These are phyloP conservation scores for Saguinus midas DNA, from an alignment of 2,113 vertebrate genomes.

Conservation along the genomic window DNA sequence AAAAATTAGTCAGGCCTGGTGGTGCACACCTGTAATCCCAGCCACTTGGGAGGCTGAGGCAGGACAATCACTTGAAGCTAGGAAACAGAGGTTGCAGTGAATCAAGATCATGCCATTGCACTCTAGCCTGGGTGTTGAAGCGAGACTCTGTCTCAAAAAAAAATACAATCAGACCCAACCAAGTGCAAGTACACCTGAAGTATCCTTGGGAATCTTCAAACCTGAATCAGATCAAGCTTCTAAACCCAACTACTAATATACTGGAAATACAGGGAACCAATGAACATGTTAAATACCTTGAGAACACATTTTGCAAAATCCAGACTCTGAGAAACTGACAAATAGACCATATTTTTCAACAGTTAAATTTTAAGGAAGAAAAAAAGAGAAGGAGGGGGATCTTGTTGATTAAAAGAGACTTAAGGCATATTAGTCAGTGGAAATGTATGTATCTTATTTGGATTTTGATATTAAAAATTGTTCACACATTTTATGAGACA, in stretches of 20 bases:
- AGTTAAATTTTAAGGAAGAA: neutral
- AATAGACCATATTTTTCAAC: neutral
- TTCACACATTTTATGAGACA: constrained; percentile 20
- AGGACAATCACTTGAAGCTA: no score
- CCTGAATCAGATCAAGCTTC: neutral
- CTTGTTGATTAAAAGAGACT: neutral
- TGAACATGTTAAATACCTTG: neutral
- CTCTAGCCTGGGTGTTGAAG: no score
- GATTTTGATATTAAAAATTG: constrained; percentile 43
- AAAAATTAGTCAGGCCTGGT: no score
- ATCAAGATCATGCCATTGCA: no score
- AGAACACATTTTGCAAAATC: neutral
- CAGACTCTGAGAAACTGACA: neutral
- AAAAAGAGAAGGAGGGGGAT: neutral
- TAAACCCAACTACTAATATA: neutral
- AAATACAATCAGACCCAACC: neutral
- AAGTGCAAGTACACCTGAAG: neutral
- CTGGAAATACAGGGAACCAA: neutral
- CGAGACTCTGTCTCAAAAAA: no score
- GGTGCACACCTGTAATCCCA: no score
- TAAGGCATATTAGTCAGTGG: neutral
- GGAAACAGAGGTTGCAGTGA: no score
- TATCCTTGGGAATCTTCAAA: neutral
- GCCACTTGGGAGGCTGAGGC: no score
- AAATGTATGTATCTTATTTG: neutral